Percentiles rank a stretch among this genome's conserved stretches.
These are phyloP conservation scores for Cyanoramphus novaezelandiae DNA, from an alignment of 2,113 vertebrate species.

Conservation along the genomic window DNA sequence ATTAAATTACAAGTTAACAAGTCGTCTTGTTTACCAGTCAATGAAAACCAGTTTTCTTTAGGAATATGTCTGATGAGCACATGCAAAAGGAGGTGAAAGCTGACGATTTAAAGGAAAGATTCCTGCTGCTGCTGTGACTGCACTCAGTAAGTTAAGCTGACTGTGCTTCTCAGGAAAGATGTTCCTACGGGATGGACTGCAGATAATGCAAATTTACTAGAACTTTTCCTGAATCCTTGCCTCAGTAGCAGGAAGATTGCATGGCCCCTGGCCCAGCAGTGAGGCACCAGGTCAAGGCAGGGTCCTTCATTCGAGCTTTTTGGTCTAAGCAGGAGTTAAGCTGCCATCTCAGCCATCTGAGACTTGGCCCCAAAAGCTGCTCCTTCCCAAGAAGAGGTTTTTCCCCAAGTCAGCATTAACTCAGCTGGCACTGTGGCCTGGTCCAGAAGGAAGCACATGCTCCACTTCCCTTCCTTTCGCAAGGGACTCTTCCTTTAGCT, in stretches of 20 bases:
- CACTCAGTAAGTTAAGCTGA: not conserved
- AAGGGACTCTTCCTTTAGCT: not conserved
- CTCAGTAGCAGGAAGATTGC: not conserved
- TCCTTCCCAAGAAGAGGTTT: not conserved
- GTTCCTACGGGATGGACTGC: not conserved
- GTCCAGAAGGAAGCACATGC: not conserved
- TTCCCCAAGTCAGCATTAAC: not conserved
- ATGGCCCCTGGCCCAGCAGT: not conserved
- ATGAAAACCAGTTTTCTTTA: not conserved
- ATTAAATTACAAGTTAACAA: not conserved
- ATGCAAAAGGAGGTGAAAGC: not conserved
- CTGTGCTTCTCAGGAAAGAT: not conserved
- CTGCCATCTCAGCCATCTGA: not conserved
- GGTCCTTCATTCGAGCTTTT: not conserved
- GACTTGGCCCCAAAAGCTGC: not conserved
- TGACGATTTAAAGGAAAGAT: not conserved
- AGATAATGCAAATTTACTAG: not conserved
- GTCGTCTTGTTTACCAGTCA: not conserved
- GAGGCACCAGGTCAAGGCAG: not conserved
- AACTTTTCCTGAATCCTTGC: not conserved
- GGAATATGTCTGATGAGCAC: not conserved
- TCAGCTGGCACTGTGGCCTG: not conserved
- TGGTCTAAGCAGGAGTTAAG: not conserved
- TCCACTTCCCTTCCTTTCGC: not conserved
- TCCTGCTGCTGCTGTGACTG: not conserved